Evolutionary conservation across 2,113 vertebrate species (phyloP).

Genomic region (Muntiacus reevesi): DNA sequence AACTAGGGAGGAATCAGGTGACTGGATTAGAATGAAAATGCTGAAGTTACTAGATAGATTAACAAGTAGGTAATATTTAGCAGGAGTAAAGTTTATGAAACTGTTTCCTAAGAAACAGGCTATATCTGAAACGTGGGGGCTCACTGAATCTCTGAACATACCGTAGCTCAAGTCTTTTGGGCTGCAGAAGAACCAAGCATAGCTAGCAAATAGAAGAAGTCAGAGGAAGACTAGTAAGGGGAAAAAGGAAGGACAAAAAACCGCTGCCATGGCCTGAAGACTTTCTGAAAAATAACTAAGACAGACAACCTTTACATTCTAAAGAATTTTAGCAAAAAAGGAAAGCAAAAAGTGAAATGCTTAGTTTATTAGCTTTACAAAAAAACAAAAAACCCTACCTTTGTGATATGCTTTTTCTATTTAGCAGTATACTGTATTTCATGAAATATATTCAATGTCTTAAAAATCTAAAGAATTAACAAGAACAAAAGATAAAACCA

Average conservation of each 20-base stretch:
- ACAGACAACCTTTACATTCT: background rate
- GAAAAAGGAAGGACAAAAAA: background rate
- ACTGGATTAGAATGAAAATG: background rate
- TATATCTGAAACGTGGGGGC: background rate
- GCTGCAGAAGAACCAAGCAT: background rate
- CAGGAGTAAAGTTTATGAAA: background rate
- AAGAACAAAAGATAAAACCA: background rate
- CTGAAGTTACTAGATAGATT: background rate
- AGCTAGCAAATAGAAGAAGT: background rate
- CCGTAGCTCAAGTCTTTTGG: background rate
- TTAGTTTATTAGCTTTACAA: background rate
- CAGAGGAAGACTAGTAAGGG: background rate
- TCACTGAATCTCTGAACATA: background rate
- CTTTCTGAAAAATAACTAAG: background rate
- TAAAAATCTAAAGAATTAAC: slow-evolving; percentile 9
- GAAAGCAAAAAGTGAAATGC: background rate
- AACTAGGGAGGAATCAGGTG: background rate
- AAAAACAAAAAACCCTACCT: background rate
- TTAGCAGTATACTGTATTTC: background rate
- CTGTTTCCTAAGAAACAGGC: background rate
- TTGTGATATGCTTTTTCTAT: background rate
- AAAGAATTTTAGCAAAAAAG: background rate
- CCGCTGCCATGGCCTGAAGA: background rate
- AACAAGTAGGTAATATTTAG: background rate
- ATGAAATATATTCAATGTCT: background rate